Conservation (phyloP, 2,797 vertebrate genomes). For the Takifugu ocellatus region DNA sequence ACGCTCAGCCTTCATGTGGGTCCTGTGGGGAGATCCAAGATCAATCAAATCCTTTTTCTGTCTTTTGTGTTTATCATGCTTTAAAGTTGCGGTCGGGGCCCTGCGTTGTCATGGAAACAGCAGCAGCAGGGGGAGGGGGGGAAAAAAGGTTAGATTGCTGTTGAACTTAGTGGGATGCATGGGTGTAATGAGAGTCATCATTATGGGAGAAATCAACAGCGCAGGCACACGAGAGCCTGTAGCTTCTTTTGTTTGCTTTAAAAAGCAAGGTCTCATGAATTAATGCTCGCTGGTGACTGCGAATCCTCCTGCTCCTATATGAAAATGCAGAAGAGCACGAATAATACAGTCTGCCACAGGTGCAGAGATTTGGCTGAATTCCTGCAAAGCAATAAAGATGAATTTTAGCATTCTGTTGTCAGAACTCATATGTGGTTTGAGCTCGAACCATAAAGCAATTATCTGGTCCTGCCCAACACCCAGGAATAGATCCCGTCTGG, state of each 20-base stretch:
- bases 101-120: constrained; percentile 79
- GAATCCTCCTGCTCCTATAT: constrained; percentile 9
- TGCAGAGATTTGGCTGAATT: constrained; percentile 46
- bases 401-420: constrained; percentile 52
- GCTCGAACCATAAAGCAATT: constrained; percentile 44
- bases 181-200: constrained; percentile 65
- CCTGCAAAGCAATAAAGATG: constrained; percentile 51
- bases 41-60: constrained; percentile 76
- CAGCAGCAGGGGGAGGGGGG: constrained; percentile 28
- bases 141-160: constrained; percentile 66
- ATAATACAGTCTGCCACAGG: constrained; percentile 31
- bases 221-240: constrained; percentile 8
- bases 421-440: constrained; percentile 40
- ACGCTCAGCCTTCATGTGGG: constrained; percentile 43
- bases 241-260: constrained; percentile 52
- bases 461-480: constrained; percentile 32
- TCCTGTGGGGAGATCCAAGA: constrained; percentile 48
- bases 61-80: constrained; percentile 67
- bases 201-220: constrained; percentile 57
- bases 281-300: constrained; percentile 28
- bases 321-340: constrained; percentile 13
- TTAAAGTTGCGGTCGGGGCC: constrained; percentile 66
- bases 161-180: constrained; percentile 69
- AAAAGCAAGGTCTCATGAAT: constrained; percentile 47
- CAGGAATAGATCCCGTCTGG: constrained; percentile 43